Evolutionary conservation across 64 coral and sea anemone genomes (phyloP).

Genomic region (Pocillopora damicornis): DNA sequence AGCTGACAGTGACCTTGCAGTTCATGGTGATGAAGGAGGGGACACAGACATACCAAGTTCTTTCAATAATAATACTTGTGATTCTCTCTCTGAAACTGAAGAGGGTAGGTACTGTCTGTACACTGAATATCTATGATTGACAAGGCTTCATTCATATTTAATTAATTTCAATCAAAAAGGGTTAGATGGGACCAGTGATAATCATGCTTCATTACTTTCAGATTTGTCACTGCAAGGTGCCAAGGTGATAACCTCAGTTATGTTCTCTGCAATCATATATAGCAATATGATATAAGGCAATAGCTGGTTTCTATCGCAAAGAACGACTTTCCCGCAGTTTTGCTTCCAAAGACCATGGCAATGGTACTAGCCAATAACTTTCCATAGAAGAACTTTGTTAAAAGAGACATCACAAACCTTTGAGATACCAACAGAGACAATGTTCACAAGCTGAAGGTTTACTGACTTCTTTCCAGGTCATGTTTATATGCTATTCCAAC

Average conservation of each 20-base stretch:
- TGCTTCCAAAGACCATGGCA: not conserved
- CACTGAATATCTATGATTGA: no score
- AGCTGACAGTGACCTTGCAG: no score
- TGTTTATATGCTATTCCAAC: no score
- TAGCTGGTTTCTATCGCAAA: not conserved
- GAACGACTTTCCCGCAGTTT: not conserved
- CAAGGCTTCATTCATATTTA: no score
- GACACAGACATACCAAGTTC: no score
- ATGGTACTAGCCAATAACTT: not conserved
- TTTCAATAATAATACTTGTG: no score
- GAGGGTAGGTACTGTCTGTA: no score
- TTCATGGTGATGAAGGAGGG: no score
- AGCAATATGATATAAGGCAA: not conserved
- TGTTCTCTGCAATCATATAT: slow-evolving; percentile 20
- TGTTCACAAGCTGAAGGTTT: slow-evolving; percentile 6
- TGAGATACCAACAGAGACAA: not conserved
- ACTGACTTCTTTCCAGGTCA: not conserved
- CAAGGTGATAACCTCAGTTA: not conserved
- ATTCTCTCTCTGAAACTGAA: no score
- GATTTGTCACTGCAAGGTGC: slow-evolving; percentile 25
- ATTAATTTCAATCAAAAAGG: no score
- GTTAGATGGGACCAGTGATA: not conserved
- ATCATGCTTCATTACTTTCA: not conserved
- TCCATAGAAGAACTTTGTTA: not conserved
- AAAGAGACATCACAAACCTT: not conserved